Evolutionary conservation across 2,888 invertebrate species (phyloP), one percentile per base, ranked within the genome.

Genomic region (Tinea semifulvella): DNA sequence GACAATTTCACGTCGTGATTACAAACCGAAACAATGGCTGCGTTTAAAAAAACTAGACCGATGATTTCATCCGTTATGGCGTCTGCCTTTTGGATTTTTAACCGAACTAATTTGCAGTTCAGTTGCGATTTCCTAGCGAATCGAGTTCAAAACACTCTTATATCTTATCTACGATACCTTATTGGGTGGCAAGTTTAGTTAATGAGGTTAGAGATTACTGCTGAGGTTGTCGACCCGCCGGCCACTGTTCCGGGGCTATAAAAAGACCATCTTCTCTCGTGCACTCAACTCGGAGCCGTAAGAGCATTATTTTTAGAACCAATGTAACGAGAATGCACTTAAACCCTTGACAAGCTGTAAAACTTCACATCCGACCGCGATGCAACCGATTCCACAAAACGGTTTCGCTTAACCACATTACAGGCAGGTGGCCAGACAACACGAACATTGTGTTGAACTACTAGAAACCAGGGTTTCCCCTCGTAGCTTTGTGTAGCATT

Each of bases 41-140:
- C 36, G 36, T 10, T 36, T 36, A 36, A 36, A 35, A 35, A 36
- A 36, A 36, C 3, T 36, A 36, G 36, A 18, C 18, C 16, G 18
- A 16, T 36, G 36, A 36, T 36, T 14, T 36, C 36, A 36, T 36
- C 18, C 36, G 36, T 36, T 36, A 36, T 36, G 36, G 36, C 3
- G 36, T 36, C 36, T 36, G 36, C 16, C 4, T 36, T 36, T 36
- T 14, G 26, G 6, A 26, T 26, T 26, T 26, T n/a, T 26, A 26
- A 11, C 26, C n/a, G 11, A 26, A 4, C 26, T 10, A 26, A 11
- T 26, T 26, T 11, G 11, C 11, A 26, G 11, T 26, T 26, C 11
- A 26, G 26, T 11, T 10, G 26, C 26, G 26, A 26, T 26, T 26
- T n/a, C n/a, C n/a, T n/a, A n/a, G n/a, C 22, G 22, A 22, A 22